Base-by-base conservation (phyloP, 1,140 invertebrate genomes). In the Nomia melanderi region DNA sequence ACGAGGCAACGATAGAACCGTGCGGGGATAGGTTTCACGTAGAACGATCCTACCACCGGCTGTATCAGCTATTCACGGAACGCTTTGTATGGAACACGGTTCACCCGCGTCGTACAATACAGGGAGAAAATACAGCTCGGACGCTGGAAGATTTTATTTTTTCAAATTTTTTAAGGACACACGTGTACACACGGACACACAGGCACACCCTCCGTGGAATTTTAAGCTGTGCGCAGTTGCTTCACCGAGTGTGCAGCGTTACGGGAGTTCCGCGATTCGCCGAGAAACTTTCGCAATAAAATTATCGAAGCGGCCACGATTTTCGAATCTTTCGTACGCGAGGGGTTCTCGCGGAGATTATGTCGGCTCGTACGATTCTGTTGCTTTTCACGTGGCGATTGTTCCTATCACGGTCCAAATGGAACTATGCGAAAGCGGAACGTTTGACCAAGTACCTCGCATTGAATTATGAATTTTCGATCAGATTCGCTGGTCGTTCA, bases 121-220 rank as follows among this genome's bases (percentile, higher is more conserved):
- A 77, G 66, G 73, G 65, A 77, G 20, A 70, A 39, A 62, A 53
- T 25, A 77, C 65, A 70, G 74, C 74, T 23, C 17, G 36, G 36
- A 72, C 29, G 77, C 50, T 72, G 69, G 53, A 65, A 72, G 14
- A 82, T 64, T 20, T 82, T 83, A 83, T 83, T 83, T 83, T 83
- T 83, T 78, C 80, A 83, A 82, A 82, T 70, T 83, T 83, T 67
- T 72, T 63, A 74, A 63, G 29, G 25, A 53, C n/a, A 62, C n/a
- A 44, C 33, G 33, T 20, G 8, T 3, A 50, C 6, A 50, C 47
- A 23, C 47, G n/a, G 4, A 23, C 20, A 50, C 47, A 6, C 7
- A 56, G 14, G 53, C 20, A 25, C 25, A 47, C 56, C 56, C 50
- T 53, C 60, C 39, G 33, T 33, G 27, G 23, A 54, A 20, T 64